phyloP scores from a whole-genome alignment of 92 coral and sea anemone species.

The Parazoanthus darwini region DNA sequence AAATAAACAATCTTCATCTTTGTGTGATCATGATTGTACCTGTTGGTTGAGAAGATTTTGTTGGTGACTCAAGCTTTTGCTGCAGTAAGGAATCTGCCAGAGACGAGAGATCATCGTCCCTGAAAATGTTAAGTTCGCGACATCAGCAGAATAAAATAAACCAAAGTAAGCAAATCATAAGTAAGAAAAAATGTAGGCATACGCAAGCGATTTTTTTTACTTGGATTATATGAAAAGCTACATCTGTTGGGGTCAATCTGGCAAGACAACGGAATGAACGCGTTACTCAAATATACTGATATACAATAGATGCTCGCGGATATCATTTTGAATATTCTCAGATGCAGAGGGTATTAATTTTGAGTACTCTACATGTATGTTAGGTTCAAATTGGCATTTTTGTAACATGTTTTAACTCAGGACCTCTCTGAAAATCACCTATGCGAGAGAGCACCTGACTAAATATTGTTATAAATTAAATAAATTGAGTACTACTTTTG shows the following conservation, averaged over 20 bases:
- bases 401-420: no score
- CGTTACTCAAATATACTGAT: no score
- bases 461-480: no score
- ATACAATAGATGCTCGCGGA: not conserved
- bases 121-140: not conserved
- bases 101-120: slow-evolving; percentile 50
- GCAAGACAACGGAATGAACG: not conserved
- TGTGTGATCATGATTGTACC: not conserved
- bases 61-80: slow-evolving; percentile 47
- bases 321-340: not conserved
- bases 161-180: not conserved
- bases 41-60: slow-evolving; percentile 36
- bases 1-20: no score
- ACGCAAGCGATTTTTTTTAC: not conserved
- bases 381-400: no score
- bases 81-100: slow-evolving; percentile 54
- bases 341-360: not conserved
- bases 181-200: not conserved
- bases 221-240: not conserved
- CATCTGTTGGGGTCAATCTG: not conserved
- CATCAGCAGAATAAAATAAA: not conserved
- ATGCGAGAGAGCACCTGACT: no score
- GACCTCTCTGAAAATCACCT: no score
- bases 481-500: no score
- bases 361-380: no score